phyloP scores from a whole-genome alignment of 2,797 vertebrate species.

The Thripadectes ignobilis region DNA sequence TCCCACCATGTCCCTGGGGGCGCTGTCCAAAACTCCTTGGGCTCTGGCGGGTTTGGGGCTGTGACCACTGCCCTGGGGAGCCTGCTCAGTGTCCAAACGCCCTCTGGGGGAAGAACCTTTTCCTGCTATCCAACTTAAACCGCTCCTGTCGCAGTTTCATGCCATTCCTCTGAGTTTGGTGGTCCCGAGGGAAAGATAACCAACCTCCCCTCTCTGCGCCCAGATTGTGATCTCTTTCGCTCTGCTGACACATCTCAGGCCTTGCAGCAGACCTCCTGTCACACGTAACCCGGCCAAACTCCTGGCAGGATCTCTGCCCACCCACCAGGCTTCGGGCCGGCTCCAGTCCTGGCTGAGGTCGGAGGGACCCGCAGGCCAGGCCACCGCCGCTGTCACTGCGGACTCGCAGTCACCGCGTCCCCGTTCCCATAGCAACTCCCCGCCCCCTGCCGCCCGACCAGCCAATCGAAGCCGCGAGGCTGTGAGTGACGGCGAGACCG shows the following conservation, averaged over 20 bases:
- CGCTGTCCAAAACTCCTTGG: background rate
- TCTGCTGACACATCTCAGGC: background rate
- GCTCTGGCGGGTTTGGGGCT: background rate
- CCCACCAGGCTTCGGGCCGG: background rate
- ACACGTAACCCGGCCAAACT: background rate
- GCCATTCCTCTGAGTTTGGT: background rate
- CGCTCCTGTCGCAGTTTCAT: rapidly evolving
- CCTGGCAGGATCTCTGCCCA: rapidly evolving
- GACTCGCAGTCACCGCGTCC: background rate
- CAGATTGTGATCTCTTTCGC: rapidly evolving
- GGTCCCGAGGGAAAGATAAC: background rate
- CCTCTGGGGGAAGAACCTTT: background rate
- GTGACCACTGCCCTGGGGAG: background rate
- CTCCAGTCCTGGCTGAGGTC: rapidly evolving
- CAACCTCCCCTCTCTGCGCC: too few relatives aligned
- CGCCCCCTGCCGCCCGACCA: background rate
- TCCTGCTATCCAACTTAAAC: background rate
- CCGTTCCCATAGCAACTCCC: background rate
- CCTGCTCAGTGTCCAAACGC: background rate
- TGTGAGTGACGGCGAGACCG: background rate
- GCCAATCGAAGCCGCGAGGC: rapidly evolving
- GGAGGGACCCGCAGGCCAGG: background rate
- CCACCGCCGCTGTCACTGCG: too few relatives aligned
- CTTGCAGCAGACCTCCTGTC: background rate
- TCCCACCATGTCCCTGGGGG: too few relatives aligned